Percentiles rank a stretch among this genome's conserved stretches.
Conservation (phyloP, 2,888 invertebrate genomes). For the Syrphus vitripennis region DNA sequence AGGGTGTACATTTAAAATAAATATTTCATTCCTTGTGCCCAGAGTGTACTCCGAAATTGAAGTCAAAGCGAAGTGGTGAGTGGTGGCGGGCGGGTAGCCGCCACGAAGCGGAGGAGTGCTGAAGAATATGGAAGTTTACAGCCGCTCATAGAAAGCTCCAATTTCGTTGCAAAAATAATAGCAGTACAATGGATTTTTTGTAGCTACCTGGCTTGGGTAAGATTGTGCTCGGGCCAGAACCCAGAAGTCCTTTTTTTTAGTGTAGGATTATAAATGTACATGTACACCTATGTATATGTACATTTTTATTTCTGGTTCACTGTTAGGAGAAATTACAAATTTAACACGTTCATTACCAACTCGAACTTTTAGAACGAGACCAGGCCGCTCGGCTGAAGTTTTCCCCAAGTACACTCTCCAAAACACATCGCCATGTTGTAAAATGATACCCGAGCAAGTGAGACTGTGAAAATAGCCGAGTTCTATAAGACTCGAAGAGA, state of each 20-base stretch:
- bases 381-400: conserved; percentile 38
- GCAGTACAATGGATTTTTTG: conserved; percentile 21
- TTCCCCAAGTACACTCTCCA: not conserved
- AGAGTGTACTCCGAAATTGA: conserved; percentile 27
- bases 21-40: conserved; percentile 60
- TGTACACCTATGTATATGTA: not conserved
- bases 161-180: conserved; percentile 62
- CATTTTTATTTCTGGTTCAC: conserved; percentile 56
- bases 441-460: conserved; percentile 40
- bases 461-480: conserved; percentile 23
- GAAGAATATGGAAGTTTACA: conserved; percentile 18
- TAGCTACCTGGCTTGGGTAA: conserved; percentile 8
- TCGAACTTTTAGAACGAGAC: conserved; percentile 16
- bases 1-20: conserved; percentile 62
- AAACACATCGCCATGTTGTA: conserved; percentile 22
- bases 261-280: not conserved
- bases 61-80: conserved; percentile 19
- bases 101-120: not conserved
- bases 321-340: conserved; percentile 65
- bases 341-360: conserved; percentile 70
- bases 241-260: conserved; percentile 1
- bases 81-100: not conserved
- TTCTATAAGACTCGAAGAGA: conserved; percentile 47
- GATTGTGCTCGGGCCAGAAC: not conserved
- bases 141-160: conserved; percentile 44